Evolutionary conservation across 2,888 invertebrate genomes (phyloP), one percentile per base, ranked within the genome.

Genomic region (Lithophane socia): DNA sequence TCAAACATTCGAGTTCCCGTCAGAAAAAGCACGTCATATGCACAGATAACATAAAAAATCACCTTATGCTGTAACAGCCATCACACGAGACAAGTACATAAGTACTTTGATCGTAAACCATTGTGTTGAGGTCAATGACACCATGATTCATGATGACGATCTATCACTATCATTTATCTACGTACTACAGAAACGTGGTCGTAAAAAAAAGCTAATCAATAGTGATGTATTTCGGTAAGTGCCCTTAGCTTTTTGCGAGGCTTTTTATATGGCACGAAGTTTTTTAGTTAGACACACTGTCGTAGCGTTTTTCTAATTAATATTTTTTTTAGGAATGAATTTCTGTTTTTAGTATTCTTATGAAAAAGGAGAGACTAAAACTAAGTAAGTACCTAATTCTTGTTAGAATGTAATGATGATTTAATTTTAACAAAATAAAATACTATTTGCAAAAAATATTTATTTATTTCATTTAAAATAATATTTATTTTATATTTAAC

Each of bases 151-250:
- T 88, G 85, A 94, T 88, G 85, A 89, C 83, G 86, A 88, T 89
- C 85, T 88, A 82, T 81, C 87, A 85, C 75, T 61, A 88, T 76
- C 78, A 92, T 93, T 92, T 93, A 94, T 94, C 93, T 92, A 82
- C 47, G 54, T 58, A 70, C 49, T 82, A 69, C 64, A 79, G 80
- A 75, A 85, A 73, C 80, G 73, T 86, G 54, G 60, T 52, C 9
- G 72, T 88, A 90, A 93, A 95, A 56, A 37, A 94, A 94, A 93
- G 82, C 88, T 93, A 93, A 93, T 94, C 92, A 93, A 93, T 93
- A 90, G 90, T 92, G 90, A 92, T 90, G 92, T 91, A 92, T 92
- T 92, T 91, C 90, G 92, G 88, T 89, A 90, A 91, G 87, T 91
- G 91, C 93, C 92, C 92, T 92, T 92, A 91, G 82, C 80, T 94